These are phyloP conservation scores for Orchesella flavescens DNA, from an alignment of 2,888 invertebrate species.

Conservation along the genomic window DNA sequence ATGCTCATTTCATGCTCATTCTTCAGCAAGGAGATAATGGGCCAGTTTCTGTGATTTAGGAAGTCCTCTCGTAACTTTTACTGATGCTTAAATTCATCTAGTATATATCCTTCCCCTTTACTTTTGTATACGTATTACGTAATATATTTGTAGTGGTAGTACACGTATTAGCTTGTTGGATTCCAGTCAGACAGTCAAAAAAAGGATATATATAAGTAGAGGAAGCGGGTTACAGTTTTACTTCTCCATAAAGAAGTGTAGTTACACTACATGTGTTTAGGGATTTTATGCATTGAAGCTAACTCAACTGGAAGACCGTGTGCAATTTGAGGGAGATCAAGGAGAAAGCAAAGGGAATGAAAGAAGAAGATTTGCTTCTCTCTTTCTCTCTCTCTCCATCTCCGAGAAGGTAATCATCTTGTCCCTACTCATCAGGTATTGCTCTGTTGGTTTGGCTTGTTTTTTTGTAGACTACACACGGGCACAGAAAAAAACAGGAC, in stretches of 20 bases:
- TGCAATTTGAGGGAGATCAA: slow-evolving; percentile 60
- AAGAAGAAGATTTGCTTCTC: slow-evolving; percentile 44
- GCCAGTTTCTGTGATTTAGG: slow-evolving; percentile 41
- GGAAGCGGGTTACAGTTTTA: not conserved
- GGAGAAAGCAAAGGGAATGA: slow-evolving; percentile 53
- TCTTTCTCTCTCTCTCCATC: slow-evolving; percentile 21
- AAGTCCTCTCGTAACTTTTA: not conserved
- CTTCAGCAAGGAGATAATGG: slow-evolving; percentile 39
- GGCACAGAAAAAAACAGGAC: not conserved
- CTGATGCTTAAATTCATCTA: not conserved
- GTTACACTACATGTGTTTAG: slow-evolving; percentile 56
- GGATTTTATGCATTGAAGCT: slow-evolving; percentile 58
- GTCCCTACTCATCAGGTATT: slow-evolving; percentile 57
- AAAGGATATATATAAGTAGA: not conserved
- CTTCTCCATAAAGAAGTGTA: slow-evolving; percentile 31
- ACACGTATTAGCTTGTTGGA: not conserved
- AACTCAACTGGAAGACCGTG: slow-evolving; percentile 60
- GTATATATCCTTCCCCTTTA: too few species aligned
- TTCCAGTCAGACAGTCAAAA: not conserved
- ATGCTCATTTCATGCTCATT: slow-evolving; percentile 48
- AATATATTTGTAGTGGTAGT: too few species aligned
- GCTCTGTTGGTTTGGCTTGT: slow-evolving; percentile 53
- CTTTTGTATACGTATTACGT: too few species aligned
- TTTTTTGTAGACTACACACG: slow-evolving; percentile 1
- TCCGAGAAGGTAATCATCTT: slow-evolving; percentile 52